These are phyloP conservation scores for Drosophila mulleri DNA, from an alignment of 2,888 invertebrate genomes.

Conservation along the genomic window DNA sequence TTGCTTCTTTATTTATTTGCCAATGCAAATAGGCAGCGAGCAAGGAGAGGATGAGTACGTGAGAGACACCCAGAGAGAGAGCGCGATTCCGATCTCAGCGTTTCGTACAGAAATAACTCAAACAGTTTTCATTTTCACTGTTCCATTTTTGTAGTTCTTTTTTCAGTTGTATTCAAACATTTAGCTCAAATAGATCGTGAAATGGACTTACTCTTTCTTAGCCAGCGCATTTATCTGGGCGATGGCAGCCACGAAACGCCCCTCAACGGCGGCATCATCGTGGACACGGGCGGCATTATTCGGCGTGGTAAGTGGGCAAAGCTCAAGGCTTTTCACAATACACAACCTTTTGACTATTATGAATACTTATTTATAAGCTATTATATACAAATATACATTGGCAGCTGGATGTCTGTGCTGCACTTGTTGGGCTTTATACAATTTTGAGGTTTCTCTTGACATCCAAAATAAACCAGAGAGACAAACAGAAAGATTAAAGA, in stretches of 20 bases:
- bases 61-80: background rate
- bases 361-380: constrained; percentile 14
- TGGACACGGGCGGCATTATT: constrained; percentile 87
- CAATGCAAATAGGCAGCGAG: constrained; percentile 4
- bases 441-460: constrained; percentile 15
- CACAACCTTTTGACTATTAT: constrained; percentile 15
- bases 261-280: constrained; percentile 87
- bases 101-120: constrained; percentile 36
- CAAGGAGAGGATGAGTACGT: background rate
- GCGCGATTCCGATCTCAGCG: constrained; percentile 10
- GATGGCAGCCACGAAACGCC: constrained; percentile 84
- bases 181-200: constrained; percentile 18
- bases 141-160: constrained; percentile 9
- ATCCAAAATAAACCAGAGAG: constrained; percentile 2
- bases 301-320: constrained; percentile 60
- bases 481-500: background rate
- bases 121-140: background rate
- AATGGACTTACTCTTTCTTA: constrained; percentile 85
- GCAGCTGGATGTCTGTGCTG: constrained; percentile 6
- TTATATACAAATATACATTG: background rate
- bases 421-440: constrained; percentile 10
- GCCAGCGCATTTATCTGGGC: constrained; percentile 86
- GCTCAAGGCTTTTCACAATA: constrained; percentile 6
- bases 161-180: constrained; percentile 33
- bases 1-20: constrained; percentile 7